phyloP scores from a whole-genome alignment of 2,113 vertebrate species.

The Sylvicapra grimmia region DNA sequence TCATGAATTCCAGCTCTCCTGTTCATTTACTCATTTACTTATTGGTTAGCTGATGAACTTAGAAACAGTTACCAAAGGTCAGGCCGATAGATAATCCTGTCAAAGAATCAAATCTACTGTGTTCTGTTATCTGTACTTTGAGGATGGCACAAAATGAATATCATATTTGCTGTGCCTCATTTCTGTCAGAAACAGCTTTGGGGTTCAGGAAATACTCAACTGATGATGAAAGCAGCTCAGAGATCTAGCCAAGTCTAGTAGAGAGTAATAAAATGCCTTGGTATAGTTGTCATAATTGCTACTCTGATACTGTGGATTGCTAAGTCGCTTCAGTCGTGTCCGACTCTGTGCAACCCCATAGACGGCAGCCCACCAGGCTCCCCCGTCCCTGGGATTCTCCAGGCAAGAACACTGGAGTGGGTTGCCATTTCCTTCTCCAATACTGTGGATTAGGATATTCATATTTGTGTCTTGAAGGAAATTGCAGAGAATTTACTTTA shows the following conservation, averaged over 20 bases:
- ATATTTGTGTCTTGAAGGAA: neutral
- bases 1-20: neutral
- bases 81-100: neutral
- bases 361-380: too few relatives aligned
- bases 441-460: neutral
- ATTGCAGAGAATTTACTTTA: neutral
- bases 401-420: too few relatives aligned
- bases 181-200: constrained; percentile 21
- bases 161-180: neutral
- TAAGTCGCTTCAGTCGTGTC: too few relatives aligned
- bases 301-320: neutral
- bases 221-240: neutral
- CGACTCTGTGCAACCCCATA: too few relatives aligned
- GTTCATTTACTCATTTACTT: neutral
- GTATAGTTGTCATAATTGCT: neutral
- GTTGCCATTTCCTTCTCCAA: too few relatives aligned
- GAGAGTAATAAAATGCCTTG: neutral
- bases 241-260: neutral
- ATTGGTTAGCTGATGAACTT: neutral
- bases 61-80: neutral
- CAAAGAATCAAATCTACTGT: neutral
- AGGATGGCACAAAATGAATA: neutral
- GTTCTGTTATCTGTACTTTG: neutral
- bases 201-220: neutral
- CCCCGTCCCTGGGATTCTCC: too few relatives aligned